Conservation (phyloP, 2,888 invertebrate species). For the Caenorhabditis sp. region DNA sequence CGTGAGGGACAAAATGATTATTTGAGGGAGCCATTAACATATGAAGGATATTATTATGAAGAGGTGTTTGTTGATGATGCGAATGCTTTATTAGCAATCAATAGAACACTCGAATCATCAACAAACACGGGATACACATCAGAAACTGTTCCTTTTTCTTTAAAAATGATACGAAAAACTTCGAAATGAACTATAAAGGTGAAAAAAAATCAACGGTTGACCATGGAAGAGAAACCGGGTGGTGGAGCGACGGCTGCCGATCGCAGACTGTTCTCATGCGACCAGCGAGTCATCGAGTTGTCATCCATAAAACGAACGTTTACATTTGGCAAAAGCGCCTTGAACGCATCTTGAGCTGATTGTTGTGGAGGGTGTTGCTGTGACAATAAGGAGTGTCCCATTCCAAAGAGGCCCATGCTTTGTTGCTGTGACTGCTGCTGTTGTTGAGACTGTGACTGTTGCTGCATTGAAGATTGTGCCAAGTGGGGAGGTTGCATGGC, state of each 20-base stretch:
- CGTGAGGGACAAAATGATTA: slow-evolving; percentile 55
- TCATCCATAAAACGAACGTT: slow-evolving; percentile 78
- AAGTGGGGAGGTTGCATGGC: slow-evolving; percentile 25
- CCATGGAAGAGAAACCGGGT: slow-evolving; percentile 69
- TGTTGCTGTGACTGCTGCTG: slow-evolving; percentile 52
- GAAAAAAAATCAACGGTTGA: slow-evolving; percentile 63
- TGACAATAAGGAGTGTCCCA: slow-evolving; percentile 30
- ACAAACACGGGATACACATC: slow-evolving; percentile 42
- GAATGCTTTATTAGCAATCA: background rate
- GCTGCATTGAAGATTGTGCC: slow-evolving; percentile 6
- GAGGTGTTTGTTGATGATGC: slow-evolving; percentile 14
- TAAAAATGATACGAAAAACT: slow-evolving; percentile 2
- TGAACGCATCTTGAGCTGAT: slow-evolving; percentile 62
- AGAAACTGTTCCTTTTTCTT: slow-evolving; percentile 35
- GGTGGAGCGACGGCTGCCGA: slow-evolving; percentile 64
- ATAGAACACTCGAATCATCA: slow-evolving; percentile 20
- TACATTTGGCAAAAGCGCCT: slow-evolving; percentile 80
- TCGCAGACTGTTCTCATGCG: slow-evolving; percentile 70
- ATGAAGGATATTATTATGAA: slow-evolving; percentile 59
- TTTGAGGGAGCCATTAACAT: slow-evolving; percentile 38
- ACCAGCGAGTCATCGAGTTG: slow-evolving; percentile 57
- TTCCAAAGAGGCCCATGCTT: slow-evolving; percentile 50
- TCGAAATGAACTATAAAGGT: slow-evolving; percentile 13
- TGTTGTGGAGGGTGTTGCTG: slow-evolving; percentile 42
- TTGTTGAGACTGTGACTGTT: slow-evolving; percentile 24